These are phyloP conservation scores for Zelostemma sp. DNA, from an alignment of 1,140 invertebrate species.

Conservation along the genomic window DNA sequence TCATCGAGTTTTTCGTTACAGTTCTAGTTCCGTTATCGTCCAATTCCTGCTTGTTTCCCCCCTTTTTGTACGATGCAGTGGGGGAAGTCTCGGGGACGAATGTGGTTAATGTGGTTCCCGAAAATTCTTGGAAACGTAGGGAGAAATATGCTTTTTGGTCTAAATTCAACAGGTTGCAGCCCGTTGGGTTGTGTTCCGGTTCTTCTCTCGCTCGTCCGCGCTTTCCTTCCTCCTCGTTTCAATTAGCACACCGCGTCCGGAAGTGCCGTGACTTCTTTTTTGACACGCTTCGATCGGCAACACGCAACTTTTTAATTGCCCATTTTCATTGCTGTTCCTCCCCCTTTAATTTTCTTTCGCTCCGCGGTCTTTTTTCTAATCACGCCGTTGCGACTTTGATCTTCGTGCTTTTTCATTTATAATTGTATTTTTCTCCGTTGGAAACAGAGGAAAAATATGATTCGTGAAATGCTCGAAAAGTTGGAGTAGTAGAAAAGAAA, in stretches of 20 bases:
- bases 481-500: constrained; percentile 9
- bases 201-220: constrained; percentile 32
- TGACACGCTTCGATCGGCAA: constrained; percentile 32
- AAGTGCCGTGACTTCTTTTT: constrained; percentile 29
- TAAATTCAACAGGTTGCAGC: constrained; percentile 64
- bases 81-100: too few species aligned
- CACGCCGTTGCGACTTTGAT: not conserved
- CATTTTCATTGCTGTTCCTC: constrained; percentile 12
- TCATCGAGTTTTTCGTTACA: too few species aligned
- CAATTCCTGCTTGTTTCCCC: too few species aligned
- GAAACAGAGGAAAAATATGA: not conserved
- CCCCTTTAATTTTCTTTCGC: constrained; percentile 12
- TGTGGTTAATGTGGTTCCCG: too few species aligned
- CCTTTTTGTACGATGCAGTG: too few species aligned
- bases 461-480: constrained; percentile 2
- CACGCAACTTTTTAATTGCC: constrained; percentile 27
- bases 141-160: constrained; percentile 32
- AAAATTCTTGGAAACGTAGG: constrained; percentile 20
- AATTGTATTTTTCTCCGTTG: not conserved
- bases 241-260: constrained; percentile 49
- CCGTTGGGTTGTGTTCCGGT: constrained; percentile 28
- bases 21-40: too few species aligned
- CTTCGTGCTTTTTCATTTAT: constrained; percentile 9
- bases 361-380: not conserved
- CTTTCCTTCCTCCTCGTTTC: constrained; percentile 48